These are phyloP conservation scores for Micrasema longulum DNA, from an alignment of 1,140 invertebrate genomes.

Conservation along the genomic window DNA sequence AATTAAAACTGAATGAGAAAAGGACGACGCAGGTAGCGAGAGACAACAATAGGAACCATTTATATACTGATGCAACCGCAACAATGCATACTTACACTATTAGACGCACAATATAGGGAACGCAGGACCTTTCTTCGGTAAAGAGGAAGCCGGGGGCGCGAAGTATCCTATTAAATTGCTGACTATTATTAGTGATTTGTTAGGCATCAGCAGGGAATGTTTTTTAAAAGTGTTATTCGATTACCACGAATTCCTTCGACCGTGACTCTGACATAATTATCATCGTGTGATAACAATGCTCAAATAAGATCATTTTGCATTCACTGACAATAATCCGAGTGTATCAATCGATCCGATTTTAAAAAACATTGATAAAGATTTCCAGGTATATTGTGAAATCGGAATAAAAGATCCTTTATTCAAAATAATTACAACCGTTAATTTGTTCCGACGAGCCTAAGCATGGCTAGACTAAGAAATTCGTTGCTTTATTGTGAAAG, in stretches of 20 bases:
- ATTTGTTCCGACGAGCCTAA: background rate
- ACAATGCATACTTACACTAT: constrained; percentile 24
- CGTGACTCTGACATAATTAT: constrained; percentile 13
- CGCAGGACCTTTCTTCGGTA: constrained; percentile 3
- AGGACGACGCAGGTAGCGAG: constrained; percentile 34
- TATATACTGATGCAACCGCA: constrained; percentile 22
- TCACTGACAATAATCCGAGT: background rate
- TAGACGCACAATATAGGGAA: background rate
- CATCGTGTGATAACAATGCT: background rate
- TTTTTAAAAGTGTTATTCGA: background rate
- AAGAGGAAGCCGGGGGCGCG: constrained; percentile 9
- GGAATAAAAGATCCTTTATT: no score
- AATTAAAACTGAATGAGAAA: constrained; percentile 43
- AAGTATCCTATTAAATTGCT: constrained; percentile 17
- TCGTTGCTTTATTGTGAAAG: constrained; percentile 11
- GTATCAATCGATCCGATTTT: no score
- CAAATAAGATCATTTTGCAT: constrained; percentile 3
- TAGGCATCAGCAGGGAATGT: constrained; percentile 38
- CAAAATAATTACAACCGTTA: background rate
- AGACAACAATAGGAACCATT: constrained; percentile 32
- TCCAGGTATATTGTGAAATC: no score
- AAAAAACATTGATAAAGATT: no score
- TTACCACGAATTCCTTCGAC: constrained; percentile 16
- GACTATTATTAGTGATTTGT: constrained; percentile 51
- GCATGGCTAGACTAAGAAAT: constrained; percentile 17